Evolutionary conservation across 2,888 invertebrate species (phyloP).

Genomic region (Mesorhabditis spiculigera): DNA sequence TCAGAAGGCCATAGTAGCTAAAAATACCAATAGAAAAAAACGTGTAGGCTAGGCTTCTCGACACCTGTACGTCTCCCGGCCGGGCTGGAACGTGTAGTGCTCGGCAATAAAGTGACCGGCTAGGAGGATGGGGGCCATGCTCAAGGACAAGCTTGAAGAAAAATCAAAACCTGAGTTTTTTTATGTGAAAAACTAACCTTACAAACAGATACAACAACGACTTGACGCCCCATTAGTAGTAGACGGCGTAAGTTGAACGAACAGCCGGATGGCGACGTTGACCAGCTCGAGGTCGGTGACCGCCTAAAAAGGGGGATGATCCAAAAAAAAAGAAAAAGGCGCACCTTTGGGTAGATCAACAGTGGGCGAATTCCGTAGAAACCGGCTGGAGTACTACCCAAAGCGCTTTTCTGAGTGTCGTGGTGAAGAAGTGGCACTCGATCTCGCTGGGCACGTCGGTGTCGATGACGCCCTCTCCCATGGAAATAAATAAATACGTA

Average conservation of each 20-base stretch:
- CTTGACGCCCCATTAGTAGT: conserved; percentile 74
- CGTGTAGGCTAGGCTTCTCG: not conserved
- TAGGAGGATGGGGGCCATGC: conserved; percentile 50
- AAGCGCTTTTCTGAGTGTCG: conserved; percentile 81
- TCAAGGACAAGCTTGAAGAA: not conserved
- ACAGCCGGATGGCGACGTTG: conserved; percentile 79
- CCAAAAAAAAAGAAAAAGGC: not conserved
- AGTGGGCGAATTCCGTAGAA: conserved; percentile 91
- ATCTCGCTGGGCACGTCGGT: conserved; percentile 89
- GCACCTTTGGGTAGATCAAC: conserved; percentile 73
- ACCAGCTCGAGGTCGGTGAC: conserved; percentile 77
- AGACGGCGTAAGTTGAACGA: conserved; percentile 78
- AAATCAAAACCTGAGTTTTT: not conserved
- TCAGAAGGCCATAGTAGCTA: conserved; percentile 85
- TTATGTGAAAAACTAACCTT: conserved; percentile 26
- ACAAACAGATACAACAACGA: conserved; percentile 76
- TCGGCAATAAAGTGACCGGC: conserved; percentile 98
- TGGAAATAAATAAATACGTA: conserved; percentile 64
- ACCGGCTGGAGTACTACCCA: conserved; percentile 81
- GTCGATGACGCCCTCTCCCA: conserved; percentile 88
- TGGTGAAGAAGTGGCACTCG: conserved; percentile 87
- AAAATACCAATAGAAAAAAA: conserved; percentile 13
- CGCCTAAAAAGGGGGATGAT: conserved; percentile 64
- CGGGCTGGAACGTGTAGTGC: conserved; percentile 85
- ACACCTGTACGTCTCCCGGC: conserved; percentile 56